A percentile compares a stretch with the other conserved stretches of the same genome.
phyloP scores from a whole-genome alignment of 2,888 invertebrate genomes.

The Lamproptera curius region DNA sequence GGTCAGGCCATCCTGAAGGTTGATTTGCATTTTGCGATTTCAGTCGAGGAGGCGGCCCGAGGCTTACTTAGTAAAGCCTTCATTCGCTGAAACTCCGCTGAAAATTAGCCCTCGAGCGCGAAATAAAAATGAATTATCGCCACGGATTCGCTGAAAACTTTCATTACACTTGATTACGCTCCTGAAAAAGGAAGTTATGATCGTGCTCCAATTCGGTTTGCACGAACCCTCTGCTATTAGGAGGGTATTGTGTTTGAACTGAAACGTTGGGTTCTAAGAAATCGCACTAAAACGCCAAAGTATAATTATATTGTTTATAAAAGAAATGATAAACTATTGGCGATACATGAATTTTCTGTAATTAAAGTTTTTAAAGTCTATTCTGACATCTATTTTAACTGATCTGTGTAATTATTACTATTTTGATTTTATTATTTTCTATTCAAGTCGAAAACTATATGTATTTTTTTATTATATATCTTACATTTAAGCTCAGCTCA shows the following conservation, averaged over 20 bases:
- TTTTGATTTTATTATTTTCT: no score
- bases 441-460: no score
- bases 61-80: background rate
- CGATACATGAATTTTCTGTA: no score
- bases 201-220: conserved; percentile 1
- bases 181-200: conserved; percentile 8
- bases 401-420: no score
- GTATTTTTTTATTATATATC: no score
- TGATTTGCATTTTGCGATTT: conserved; percentile 17
- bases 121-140: conserved; percentile 11
- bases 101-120: background rate
- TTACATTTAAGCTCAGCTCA: no score
- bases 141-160: conserved; percentile 6
- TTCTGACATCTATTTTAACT: no score
- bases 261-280: conserved; percentile 7
- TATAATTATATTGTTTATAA: no score
- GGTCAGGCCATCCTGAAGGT: conserved; percentile 12
- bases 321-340: no score
- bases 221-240: conserved; percentile 15
- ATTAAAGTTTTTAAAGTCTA: no score
- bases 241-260: conserved; percentile 11
- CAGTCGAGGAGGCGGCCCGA: background rate
- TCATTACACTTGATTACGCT: conserved; percentile 18
- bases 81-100: background rate
- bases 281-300: background rate